A percentile compares a stretch with the other conserved stretches of the same genome.
Evolutionary conservation across 2,888 invertebrate species (phyloP).

Genomic region (Deilephila elpenor): DNA sequence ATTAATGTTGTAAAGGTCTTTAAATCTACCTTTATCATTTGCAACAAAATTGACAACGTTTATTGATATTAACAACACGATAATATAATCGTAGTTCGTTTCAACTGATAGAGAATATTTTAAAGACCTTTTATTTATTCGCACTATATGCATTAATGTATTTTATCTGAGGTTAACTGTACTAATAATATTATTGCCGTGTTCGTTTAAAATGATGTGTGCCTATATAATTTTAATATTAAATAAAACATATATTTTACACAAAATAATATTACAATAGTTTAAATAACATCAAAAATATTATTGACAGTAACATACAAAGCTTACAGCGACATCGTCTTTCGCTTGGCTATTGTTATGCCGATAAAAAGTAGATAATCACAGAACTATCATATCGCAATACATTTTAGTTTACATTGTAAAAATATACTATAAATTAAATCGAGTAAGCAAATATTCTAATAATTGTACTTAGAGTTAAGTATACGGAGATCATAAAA

Average conservation of each 20-base stretch:
- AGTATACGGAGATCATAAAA: constrained; percentile 5
- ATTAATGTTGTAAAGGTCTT: constrained; percentile 1
- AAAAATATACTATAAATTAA: not conserved
- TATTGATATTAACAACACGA: not conserved
- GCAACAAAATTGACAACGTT: constrained; percentile 9
- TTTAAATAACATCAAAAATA: constrained; percentile 4
- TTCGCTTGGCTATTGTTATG: not conserved
- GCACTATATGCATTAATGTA: constrained; percentile 12
- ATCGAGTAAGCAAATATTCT: not conserved
- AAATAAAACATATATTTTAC: constrained; percentile 3
- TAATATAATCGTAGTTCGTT: constrained; percentile 4
- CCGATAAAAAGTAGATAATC: constrained; percentile 1
- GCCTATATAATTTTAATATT: constrained; percentile 48
- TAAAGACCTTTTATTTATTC: not conserved
- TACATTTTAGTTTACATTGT: constrained; percentile 2
- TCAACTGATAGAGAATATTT: constrained; percentile 1
- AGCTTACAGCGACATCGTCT: not conserved
- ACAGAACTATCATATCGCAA: constrained; percentile 8
- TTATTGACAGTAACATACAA: not conserved
- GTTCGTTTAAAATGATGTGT: constrained; percentile 54
- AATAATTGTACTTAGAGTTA: not conserved
- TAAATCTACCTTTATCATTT: constrained; percentile 6
- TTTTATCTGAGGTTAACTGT: constrained; percentile 30
- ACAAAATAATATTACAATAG: not conserved
- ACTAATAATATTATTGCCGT: constrained; percentile 66